phyloP scores from a whole-genome alignment of 2,797 vertebrate species.

The Hydrolagus colliei region DNA sequence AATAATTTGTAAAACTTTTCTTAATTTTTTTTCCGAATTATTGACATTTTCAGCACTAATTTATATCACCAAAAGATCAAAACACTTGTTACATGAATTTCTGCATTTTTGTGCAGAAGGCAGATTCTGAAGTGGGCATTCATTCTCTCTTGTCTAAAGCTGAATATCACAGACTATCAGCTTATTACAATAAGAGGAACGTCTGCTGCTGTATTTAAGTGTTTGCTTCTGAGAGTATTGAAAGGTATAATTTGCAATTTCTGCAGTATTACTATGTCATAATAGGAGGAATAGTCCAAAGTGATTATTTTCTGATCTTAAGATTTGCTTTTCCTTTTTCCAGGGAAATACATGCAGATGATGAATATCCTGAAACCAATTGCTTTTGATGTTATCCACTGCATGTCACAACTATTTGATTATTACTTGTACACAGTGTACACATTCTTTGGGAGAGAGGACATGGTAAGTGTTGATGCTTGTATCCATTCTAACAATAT shows the following conservation, averaged over 20 bases:
- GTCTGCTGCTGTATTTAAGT: no score
- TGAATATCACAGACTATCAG: no score
- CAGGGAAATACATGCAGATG: conserved; percentile 99
- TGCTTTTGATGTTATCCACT: conserved; percentile 97
- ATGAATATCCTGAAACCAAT: conserved; percentile 98
- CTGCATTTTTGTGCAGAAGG: no score
- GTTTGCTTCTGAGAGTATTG: no score
- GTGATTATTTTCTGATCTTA: neutral
- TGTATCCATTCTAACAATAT: neutral
- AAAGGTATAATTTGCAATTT: neutral
- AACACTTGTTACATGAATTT: no score
- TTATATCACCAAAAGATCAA: no score
- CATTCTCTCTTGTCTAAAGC: no score
- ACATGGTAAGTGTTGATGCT: conserved; percentile 68
- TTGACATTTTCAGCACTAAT: no score
- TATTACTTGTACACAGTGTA: conserved; percentile 96
- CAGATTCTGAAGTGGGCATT: no score
- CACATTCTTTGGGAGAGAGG: conserved; percentile 93
- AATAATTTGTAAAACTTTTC: no score
- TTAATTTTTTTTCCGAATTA: no score
- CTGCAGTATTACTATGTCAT: neutral
- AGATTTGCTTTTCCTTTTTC: conserved; percentile 40
- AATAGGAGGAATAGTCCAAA: neutral
- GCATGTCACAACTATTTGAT: conserved; percentile 95
- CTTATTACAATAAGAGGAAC: no score